A percentile compares a stretch with the other conserved stretches of the same genome.
Conservation (phyloP, 2,888 invertebrate species). For the Xestia rhomboidea region DNA sequence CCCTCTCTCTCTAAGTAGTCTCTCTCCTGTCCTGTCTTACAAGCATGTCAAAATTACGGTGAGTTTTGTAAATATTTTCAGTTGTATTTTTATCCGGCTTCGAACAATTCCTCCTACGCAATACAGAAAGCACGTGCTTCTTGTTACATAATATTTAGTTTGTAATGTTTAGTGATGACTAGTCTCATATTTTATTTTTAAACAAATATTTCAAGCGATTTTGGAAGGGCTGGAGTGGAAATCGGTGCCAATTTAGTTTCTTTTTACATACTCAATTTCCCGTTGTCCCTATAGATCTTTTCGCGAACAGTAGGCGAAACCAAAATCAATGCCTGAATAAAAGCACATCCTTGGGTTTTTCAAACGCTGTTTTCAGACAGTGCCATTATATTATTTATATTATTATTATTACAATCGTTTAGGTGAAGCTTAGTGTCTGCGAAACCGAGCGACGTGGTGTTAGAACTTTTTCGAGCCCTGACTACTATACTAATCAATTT, state of each 20-base stretch:
- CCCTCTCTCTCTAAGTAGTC: not conserved
- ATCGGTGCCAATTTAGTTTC: not conserved
- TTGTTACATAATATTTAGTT: not conserved
- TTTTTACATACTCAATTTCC: not conserved
- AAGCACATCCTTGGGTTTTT: not conserved
- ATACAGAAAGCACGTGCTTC: conserved; percentile 24
- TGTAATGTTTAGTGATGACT: not conserved
- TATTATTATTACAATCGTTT: not conserved
- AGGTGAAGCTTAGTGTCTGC: not conserved
- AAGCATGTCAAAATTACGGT: not conserved
- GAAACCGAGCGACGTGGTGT: not conserved
- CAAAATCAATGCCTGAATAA: not conserved
- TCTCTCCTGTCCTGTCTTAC: not conserved
- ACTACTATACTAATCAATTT: too few species aligned
- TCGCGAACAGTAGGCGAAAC: not conserved
- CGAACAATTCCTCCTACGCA: conserved; percentile 18
- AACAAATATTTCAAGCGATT: not conserved
- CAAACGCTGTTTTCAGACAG: not conserved
- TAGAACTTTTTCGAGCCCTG: too few species aligned
- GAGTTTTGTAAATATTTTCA: conserved; percentile 12
- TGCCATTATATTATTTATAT: not conserved
- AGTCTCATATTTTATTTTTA: not conserved
- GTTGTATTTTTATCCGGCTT: conserved; percentile 22
- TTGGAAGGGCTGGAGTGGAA: not conserved
- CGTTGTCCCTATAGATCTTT: not conserved